Conservation (phyloP, 2,113 vertebrate species). For the Tupaia chinensis region DNA sequence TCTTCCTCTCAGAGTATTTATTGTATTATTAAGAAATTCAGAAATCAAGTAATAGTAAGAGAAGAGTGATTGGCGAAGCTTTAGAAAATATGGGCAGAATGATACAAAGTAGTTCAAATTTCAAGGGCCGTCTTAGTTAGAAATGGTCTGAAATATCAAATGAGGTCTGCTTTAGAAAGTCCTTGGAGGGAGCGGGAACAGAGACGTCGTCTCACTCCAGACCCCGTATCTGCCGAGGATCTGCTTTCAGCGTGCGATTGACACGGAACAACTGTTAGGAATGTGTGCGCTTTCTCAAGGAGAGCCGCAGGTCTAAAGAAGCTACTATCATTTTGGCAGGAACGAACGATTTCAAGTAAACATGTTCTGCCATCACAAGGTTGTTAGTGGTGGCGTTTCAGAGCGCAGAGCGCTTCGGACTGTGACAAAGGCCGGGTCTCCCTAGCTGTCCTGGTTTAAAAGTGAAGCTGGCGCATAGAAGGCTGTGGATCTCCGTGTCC, state of each 20-base stretch:
- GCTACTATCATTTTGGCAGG: conserved; percentile 64
- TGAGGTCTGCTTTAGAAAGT: conserved; percentile 66
- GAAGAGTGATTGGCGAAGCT: conserved; percentile 42
- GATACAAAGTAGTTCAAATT: conserved; percentile 79
- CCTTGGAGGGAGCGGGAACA: conserved; percentile 16
- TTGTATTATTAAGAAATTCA: conserved; percentile 25
- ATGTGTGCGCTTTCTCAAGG: conserved; percentile 76
- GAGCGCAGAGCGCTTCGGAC: background rate
- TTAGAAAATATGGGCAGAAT: conserved; percentile 60
- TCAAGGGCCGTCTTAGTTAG: conserved; percentile 68
- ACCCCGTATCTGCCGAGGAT: conserved; percentile 71
- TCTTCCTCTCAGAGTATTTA: conserved; percentile 12
- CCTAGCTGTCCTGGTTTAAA: background rate
- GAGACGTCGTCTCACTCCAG: conserved; percentile 55
- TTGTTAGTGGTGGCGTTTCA: conserved; percentile 8
- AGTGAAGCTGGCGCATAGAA: background rate
- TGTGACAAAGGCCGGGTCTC: background rate
- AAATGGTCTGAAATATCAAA: conserved; percentile 73
- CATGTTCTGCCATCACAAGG: background rate
- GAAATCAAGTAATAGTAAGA: conserved; percentile 56
- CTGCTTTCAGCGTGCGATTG: conserved; percentile 70
- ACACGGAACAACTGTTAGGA: conserved; percentile 74
- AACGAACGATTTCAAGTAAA: conserved; percentile 37
- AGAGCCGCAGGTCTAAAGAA: conserved; percentile 49
- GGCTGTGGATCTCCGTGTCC: background rate